Base-by-base conservation (phyloP, 2,113 vertebrate genomes). In the Callocephalon fimbriatum region DNA sequence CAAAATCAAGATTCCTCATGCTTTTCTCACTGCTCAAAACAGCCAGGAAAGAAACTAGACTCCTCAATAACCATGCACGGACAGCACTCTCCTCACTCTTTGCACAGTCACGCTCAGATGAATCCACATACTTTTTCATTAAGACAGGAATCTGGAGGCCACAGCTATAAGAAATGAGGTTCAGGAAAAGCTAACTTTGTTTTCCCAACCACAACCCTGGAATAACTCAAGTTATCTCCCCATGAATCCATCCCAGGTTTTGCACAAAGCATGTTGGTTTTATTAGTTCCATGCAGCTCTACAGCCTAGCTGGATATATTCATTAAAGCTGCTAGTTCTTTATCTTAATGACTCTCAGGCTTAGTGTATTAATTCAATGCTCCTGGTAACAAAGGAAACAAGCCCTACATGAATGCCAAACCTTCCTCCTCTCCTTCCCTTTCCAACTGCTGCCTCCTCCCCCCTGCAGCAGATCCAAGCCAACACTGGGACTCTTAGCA, bases 301-400 rank as follows among this genome's bases (percentile, higher is more conserved):
- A 88, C 86, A 97, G 96, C 96, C 92, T 96, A 95, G 95, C 96
- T 97, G 95, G 91, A 96, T 90, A 95, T 96, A 97, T 92, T 96
- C 95, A 97, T 97, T 97, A 97, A 94, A 97, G 88, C 94, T 95
- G 91, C 92, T 95, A 95, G 92, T 96, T 96, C 96, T 96, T 97
- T 97, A 97, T 97, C 95, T 96, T 95, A 97, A 97, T 95, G 97
- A 96, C 86, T 95, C 94, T 95, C 96, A 95, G 96, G 96, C 96
- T 95, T 94, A 96, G 73, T 65, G 88, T 91, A 94, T 96, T 96
- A 97, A 92, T 95, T 97, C 94, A 96, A 1, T 87, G 94, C 88
- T 97, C 88, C 66, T 94, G 70, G 86, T 97, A 97, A 97, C 96
- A 96, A 95, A 96, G 95, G 92, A 93, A 95, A 88, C 79, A 87